Evolutionary conservation across 1,140 invertebrate genomes (phyloP), one percentile per base, ranked within the genome.

Genomic region (Diabrotica undecimpunctata): DNA sequence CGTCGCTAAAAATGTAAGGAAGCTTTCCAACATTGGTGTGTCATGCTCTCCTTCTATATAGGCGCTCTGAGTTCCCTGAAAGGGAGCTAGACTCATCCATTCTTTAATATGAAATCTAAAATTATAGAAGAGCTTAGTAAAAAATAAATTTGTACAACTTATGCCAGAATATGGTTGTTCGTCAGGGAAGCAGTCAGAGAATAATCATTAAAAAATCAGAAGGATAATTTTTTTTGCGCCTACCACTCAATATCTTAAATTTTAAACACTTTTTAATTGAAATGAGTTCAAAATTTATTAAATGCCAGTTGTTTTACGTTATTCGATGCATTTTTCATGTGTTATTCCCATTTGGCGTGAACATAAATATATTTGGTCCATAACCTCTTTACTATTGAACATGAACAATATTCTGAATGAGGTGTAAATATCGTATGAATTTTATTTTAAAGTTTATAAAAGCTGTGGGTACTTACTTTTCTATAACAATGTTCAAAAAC

Each of bases 21-120:
- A 91, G 62, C 94, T 93, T 76, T 98, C 95, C 53, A 98, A 81
- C 94, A 97, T 96, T 2, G 88, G 84, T 58, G 92, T 87, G 74
- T 94, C 90, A 64, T 93, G 87, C 74, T 95, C 92, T 12, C 86
- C 83, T 61, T 91, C 89, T 8, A 87, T 75, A 70, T 82, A 85
- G 35, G 82, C 70, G 75, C 84, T 84, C 70, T 88, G 87, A 6
- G 83, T 81, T 60, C 85, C 80, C 64, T 84, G 81, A 74, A 87
- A 83, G 51, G 87, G 85, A 57, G 87, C 85, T 76, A 93, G 86
- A 75, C 91, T 93, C 78, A 97, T 83, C 87, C 92, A 95, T 74
- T 95, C 91, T 50, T 85, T 83, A 11, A 94, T 85, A 62, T 92
- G 91, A 76, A 95, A 95, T 74, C 89, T 90, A 70, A 12, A 76